phyloP scores from a whole-genome alignment of 2,113 vertebrate species.

The Procavia capensis region DNA sequence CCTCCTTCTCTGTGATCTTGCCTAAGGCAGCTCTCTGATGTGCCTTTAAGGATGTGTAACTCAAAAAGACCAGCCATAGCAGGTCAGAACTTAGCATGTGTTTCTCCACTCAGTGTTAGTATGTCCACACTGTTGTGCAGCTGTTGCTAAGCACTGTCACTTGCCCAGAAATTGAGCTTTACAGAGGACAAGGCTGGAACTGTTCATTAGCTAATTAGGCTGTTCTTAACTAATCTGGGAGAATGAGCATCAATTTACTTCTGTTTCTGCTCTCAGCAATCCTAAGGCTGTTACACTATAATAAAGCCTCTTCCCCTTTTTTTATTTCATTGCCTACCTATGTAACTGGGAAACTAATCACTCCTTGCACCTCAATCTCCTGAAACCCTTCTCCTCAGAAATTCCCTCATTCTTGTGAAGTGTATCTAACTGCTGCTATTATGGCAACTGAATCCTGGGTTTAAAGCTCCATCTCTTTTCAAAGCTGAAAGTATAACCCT shows the following conservation, averaged over 20 bases:
- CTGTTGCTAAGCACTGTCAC: conserved; percentile 37
- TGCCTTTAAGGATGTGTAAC: background rate
- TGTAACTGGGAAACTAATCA: background rate
- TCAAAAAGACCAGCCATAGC: conserved; percentile 3
- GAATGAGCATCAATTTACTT: conserved; percentile 71
- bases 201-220: conserved; percentile 79
- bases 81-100: conserved; percentile 10
- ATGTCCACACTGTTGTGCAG: conserved; percentile 7
- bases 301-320: background rate
- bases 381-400: background rate
- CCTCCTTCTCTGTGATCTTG: background rate
- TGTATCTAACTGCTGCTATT: background rate
- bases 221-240: conserved; percentile 77
- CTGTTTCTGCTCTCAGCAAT: conserved; percentile 50
- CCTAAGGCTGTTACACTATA: background rate
- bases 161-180: conserved; percentile 56
- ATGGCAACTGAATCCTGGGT: background rate
- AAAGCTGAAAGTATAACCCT: background rate
- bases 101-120: background rate
- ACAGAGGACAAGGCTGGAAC: conserved; percentile 49
- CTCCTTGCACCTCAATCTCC: background rate
- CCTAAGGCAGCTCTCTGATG: background rate
- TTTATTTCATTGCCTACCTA: background rate
- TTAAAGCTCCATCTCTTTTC: background rate
- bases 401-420: background rate